A percentile compares a stretch with the other conserved stretches of the same genome.
These are phyloP conservation scores for Oceanodroma leucorhoa DNA, from an alignment of 2,797 vertebrate species.

Conservation along the genomic window DNA sequence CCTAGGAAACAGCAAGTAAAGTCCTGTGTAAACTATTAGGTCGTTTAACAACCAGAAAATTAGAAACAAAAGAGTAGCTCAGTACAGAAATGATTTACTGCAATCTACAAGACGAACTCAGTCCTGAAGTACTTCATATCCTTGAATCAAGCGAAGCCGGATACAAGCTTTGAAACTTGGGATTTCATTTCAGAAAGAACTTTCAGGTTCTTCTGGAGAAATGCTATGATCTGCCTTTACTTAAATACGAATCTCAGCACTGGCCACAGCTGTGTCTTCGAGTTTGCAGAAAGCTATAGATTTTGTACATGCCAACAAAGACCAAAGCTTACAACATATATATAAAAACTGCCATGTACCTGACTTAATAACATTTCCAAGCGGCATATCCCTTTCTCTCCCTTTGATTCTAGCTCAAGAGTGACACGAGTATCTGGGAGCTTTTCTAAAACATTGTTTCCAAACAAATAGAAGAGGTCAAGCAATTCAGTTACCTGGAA, in stretches of 20 bases:
- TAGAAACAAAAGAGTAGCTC: slow-evolving; percentile 38
- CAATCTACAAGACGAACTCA: background rate
- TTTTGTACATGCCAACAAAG: background rate
- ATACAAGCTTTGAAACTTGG: background rate
- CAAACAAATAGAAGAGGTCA: background rate
- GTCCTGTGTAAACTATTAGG: slow-evolving; percentile 68
- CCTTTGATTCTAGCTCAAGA: background rate
- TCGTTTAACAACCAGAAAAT: slow-evolving; percentile 67
- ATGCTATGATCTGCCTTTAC: background rate
- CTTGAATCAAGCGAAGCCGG: background rate
- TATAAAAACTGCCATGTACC: background rate
- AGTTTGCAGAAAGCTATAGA: background rate
- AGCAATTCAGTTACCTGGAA: background rate
- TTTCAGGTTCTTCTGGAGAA: background rate
- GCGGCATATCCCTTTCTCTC: background rate
- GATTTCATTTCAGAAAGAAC: slow-evolving; percentile 7
- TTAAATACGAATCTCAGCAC: background rate
- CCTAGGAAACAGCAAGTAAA: slow-evolving; percentile 74
- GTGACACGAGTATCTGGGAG: background rate
- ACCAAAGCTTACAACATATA: background rate
- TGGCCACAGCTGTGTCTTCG: background rate
- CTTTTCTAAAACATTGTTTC: background rate
- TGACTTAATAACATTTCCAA: background rate
- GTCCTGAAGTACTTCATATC: background rate
- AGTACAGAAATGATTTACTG: background rate